Evolutionary conservation across 2,113 vertebrate genomes (phyloP).

Genomic region (Macquaria australasica): DNA sequence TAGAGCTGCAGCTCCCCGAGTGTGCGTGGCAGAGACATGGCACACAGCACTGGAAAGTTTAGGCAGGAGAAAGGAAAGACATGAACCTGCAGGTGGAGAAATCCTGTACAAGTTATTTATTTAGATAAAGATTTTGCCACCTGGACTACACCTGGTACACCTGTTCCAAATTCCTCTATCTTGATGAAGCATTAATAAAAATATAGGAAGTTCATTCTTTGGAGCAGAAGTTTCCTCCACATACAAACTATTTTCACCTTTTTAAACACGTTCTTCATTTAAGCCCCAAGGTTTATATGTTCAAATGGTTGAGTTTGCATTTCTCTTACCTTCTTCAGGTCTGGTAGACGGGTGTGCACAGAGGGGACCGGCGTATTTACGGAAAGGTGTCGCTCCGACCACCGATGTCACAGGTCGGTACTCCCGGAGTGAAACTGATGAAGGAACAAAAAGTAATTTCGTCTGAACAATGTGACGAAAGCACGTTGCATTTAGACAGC

Average conservation of each 20-base stretch:
- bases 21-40: constrained; percentile 95
- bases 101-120: constrained; percentile 26
- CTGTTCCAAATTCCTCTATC: neutral
- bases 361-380: constrained; percentile 38
- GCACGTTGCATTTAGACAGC: neutral
- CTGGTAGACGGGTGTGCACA: constrained; percentile 30
- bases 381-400: constrained; percentile 38
- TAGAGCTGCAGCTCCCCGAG: constrained; percentile 98
- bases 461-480: neutral
- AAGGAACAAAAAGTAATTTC: constrained; percentile 18
- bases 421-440: constrained; percentile 24
- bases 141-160: constrained; percentile 10
- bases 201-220: constrained; percentile 3
- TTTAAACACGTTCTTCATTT: neutral
- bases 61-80: constrained; percentile 43
- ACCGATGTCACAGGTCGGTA: constrained; percentile 36
- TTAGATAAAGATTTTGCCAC: constrained; percentile 18
- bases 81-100: constrained; percentile 50
- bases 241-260: neutral
- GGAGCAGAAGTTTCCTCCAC: neutral
- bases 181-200: neutral
- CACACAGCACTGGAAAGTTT: constrained; percentile 62
- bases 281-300: neutral
- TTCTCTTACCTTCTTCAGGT: constrained; percentile 65
- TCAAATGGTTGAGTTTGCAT: neutral